Conservation (phyloP, 2,888 invertebrate species). For the Stegana nigrithorax region DNA sequence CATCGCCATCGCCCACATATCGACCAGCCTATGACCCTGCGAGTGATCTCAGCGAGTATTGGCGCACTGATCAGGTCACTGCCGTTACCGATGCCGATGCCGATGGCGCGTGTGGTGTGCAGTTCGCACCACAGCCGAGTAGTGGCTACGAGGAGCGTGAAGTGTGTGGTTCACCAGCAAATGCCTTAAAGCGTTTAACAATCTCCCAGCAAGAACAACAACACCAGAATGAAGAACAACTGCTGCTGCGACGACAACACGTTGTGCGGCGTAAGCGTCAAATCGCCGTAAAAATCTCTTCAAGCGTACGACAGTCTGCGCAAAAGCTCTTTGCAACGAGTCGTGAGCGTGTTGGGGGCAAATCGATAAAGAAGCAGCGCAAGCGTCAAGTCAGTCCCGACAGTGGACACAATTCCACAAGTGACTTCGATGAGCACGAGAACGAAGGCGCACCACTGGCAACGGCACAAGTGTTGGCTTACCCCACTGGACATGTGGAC, state of each 20-base stretch:
- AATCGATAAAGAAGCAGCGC: constrained; percentile 27
- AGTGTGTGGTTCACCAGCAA: constrained; percentile 52
- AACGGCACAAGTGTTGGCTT: constrained; percentile 7
- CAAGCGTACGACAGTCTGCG: constrained; percentile 57
- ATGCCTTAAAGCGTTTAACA: no score
- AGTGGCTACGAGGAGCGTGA: constrained; percentile 60
- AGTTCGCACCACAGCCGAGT: not conserved
- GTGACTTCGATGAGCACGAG: constrained; percentile 25
- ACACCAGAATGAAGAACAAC: constrained; percentile 30
- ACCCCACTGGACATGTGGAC: not conserved
- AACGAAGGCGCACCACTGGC: not conserved
- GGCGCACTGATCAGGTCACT: constrained; percentile 46
- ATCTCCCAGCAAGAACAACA: constrained; percentile 30
- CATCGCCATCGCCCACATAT: constrained; percentile 63
- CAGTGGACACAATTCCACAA: constrained; percentile 66
- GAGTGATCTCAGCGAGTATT: constrained; percentile 66
- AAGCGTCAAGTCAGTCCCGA: constrained; percentile 60
- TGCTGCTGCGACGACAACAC: constrained; percentile 58
- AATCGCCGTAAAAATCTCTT: constrained; percentile 47
- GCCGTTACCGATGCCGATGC: not conserved
- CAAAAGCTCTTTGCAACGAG: constrained; percentile 44
- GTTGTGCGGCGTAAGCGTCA: constrained; percentile 64
- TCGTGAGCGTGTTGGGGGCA: constrained; percentile 12
- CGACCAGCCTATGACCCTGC: constrained; percentile 68
- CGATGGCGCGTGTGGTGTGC: not conserved